Evolutionary conservation across 2,888 invertebrate genomes (phyloP).

Genomic region (Hyposoter didymator): DNA sequence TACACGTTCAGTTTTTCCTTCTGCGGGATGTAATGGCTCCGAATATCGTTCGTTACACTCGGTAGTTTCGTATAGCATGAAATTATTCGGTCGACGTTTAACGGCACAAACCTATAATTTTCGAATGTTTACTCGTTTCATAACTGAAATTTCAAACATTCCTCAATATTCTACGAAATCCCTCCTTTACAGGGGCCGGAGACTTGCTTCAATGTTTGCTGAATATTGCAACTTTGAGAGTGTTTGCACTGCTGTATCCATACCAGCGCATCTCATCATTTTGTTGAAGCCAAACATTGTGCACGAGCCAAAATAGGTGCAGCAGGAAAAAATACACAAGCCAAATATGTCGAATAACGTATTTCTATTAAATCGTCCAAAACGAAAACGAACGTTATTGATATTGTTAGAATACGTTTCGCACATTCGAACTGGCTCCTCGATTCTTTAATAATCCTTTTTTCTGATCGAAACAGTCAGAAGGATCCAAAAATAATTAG

Average conservation of each 20-base stretch:
- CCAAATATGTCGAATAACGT: not conserved
- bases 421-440: not conserved
- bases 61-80: not conserved
- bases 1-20: not conserved
- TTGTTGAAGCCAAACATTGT: constrained; percentile 7
- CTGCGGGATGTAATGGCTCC: too few species aligned
- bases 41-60: not conserved
- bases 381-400: not conserved
- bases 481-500: not conserved
- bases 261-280: constrained; percentile 35
- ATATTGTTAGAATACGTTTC: not conserved
- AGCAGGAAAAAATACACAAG: constrained; percentile 22
- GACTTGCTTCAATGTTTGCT: constrained; percentile 13
- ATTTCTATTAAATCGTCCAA: not conserved
- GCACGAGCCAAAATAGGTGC: constrained; percentile 22
- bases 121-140: constrained; percentile 7
- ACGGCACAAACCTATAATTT: not conserved
- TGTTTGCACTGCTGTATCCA: constrained; percentile 42
- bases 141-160: constrained; percentile 29
- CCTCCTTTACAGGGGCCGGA: not conserved
- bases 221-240: constrained; percentile 40
- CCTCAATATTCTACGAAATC: constrained; percentile 29
- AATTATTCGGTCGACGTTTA: not conserved
- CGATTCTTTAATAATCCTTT: not conserved
- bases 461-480: not conserved